Evolutionary conservation across 2,888 invertebrate species (phyloP).

Genomic region (Hofmannophila pseudospretella): DNA sequence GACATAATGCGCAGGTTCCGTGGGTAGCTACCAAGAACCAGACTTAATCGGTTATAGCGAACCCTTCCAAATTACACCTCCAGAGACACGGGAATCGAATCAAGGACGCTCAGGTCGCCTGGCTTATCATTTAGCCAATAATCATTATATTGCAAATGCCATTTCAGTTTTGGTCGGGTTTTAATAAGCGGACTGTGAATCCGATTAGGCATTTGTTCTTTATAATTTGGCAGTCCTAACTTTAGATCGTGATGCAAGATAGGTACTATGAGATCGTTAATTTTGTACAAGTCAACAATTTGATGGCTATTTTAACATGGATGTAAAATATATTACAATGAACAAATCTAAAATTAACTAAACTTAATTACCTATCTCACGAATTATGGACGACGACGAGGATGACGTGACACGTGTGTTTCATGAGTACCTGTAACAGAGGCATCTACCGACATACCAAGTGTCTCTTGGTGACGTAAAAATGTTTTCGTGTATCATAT

Average conservation of each 20-base stretch:
- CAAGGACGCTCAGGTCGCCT: slow-evolving; percentile 71
- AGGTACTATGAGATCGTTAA: slow-evolving; percentile 13
- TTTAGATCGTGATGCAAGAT: slow-evolving; percentile 41
- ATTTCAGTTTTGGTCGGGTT: slow-evolving; percentile 63
- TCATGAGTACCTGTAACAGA: no score
- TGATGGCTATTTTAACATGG: neutral
- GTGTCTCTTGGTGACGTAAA: slow-evolving; percentile 9
- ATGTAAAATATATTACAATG: no score
- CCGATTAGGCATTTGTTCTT: slow-evolving; percentile 47
- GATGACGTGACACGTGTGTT: no score
- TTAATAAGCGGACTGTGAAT: slow-evolving; percentile 57
- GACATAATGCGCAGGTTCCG: slow-evolving; percentile 63
- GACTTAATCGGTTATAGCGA: slow-evolving; percentile 69
- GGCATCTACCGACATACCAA: no score
- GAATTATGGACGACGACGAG: no score
- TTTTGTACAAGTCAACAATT: slow-evolving; percentile 11
- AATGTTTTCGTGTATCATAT: slow-evolving; percentile 8
- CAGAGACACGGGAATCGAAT: slow-evolving; percentile 73
- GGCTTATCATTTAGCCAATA: slow-evolving; percentile 72
- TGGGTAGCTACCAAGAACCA: slow-evolving; percentile 67
- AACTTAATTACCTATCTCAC: no score
- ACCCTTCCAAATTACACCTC: slow-evolving; percentile 68
- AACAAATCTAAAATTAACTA: no score
- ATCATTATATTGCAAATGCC: slow-evolving; percentile 71
- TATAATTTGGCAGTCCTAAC: slow-evolving; percentile 53